Percentiles rank a stretch among this genome's conserved stretches.
phyloP scores from a whole-genome alignment of 2,888 invertebrate species.

The Xestia rhomboidea region DNA sequence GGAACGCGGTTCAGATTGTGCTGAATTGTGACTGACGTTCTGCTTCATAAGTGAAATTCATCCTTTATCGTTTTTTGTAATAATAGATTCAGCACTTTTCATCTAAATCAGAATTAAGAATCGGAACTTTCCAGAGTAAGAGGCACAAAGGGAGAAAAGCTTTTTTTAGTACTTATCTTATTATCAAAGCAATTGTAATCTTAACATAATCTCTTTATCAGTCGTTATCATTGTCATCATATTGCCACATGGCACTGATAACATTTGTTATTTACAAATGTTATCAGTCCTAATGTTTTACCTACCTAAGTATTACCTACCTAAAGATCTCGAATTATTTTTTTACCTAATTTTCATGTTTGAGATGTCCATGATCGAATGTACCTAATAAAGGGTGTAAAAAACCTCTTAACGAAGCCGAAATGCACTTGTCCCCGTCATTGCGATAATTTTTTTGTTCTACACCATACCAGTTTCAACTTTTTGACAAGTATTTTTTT shows the following conservation, averaged over 20 bases:
- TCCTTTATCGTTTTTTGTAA: background rate
- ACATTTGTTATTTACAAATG: constrained; percentile 3
- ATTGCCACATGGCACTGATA: constrained; percentile 22
- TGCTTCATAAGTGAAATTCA: background rate
- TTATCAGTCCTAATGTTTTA: background rate
- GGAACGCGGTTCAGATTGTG: background rate
- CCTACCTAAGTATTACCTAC: constrained; percentile 23
- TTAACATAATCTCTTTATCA: constrained; percentile 68
- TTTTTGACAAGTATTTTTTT: too few species aligned
- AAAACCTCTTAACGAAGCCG: too few species aligned
- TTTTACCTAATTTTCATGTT: background rate
- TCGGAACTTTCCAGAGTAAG: constrained; percentile 3
- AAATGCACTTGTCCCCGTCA: too few species aligned
- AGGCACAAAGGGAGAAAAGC: constrained; percentile 2
- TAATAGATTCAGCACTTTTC: background rate
- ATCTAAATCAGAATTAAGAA: background rate
- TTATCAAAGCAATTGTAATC: constrained; percentile 49
- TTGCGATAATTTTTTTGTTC: too few species aligned
- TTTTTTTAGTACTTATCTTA: constrained; percentile 16
- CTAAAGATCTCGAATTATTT: constrained; percentile 4
- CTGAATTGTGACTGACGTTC: background rate
- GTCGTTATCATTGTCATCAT: constrained; percentile 42
- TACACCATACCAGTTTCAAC: too few species aligned
- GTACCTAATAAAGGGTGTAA: too few species aligned
- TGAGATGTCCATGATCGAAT: background rate